These are phyloP conservation scores for Lasioglossum marginatum DNA, from an alignment of 2,888 invertebrate genomes.

Conservation along the genomic window DNA sequence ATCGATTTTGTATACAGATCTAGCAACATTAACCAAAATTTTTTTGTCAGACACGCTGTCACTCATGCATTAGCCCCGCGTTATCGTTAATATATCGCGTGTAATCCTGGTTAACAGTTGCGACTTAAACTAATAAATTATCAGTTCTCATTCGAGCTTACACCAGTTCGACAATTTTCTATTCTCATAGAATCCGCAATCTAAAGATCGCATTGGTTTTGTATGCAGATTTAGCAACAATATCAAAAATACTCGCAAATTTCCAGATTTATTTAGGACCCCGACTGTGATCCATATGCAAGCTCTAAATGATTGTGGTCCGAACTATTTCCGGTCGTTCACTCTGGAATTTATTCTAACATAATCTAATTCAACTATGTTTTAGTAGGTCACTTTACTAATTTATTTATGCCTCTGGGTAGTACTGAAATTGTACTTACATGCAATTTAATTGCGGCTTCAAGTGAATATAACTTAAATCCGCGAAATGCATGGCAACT, in stretches of 20 bases:
- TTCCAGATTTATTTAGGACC: too few relatives aligned
- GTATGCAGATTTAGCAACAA: too few relatives aligned
- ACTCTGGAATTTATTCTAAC: not conserved
- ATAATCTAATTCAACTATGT: not conserved
- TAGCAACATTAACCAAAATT: too few relatives aligned
- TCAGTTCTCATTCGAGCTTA: not conserved
- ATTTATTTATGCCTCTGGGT: not conserved
- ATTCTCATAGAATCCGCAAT: not conserved
- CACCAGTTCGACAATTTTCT: not conserved
- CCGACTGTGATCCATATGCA: not conserved
- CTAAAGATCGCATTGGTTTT: not conserved
- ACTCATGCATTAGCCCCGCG: too few relatives aligned
- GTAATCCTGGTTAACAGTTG: too few relatives aligned
- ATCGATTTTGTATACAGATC: too few relatives aligned
- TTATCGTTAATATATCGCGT: too few relatives aligned
- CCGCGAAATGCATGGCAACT: not conserved
- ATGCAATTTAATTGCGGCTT: not conserved
- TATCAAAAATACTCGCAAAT: too few relatives aligned
- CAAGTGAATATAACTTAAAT: not conserved
- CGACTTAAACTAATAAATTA: too few relatives aligned
- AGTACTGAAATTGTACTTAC: conserved; percentile 1
- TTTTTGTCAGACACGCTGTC: too few relatives aligned
- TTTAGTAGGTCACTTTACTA: not conserved
- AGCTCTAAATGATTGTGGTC: not conserved
- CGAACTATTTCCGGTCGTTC: not conserved